These are phyloP conservation scores for Steatornis caripensis DNA, from an alignment of 2,113 vertebrate genomes.

Conservation along the genomic window DNA sequence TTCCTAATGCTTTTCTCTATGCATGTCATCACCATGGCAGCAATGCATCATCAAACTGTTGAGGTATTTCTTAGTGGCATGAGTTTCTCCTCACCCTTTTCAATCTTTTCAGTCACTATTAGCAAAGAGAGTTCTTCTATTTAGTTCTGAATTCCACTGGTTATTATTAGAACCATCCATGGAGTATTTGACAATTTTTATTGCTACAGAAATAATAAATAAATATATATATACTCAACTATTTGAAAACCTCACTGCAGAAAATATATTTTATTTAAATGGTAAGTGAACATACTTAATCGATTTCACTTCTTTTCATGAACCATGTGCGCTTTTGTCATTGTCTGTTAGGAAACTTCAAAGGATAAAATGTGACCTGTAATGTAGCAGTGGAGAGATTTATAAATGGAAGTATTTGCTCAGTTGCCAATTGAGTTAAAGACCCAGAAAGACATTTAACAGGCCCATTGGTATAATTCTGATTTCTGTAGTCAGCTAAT, in stretches of 20 bases:
- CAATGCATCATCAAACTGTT: neutral
- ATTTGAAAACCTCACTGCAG: neutral
- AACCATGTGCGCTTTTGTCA: neutral
- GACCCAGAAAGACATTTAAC: neutral
- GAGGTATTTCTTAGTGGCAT: neutral
- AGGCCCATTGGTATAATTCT: neutral
- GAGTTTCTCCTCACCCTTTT: neutral
- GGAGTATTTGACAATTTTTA: neutral
- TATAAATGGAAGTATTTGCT: neutral
- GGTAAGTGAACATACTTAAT: neutral
- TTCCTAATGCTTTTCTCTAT: neutral
- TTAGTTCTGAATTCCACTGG: neutral
- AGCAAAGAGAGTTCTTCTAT: neutral
- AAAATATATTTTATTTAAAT: neutral
- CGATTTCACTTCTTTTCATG: neutral
- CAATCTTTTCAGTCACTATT: neutral
- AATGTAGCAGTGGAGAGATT: neutral
- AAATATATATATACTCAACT: neutral
- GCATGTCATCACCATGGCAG: neutral
- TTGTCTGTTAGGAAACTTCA: neutral
- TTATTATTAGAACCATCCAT: neutral
- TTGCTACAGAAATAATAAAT: neutral
- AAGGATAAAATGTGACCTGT: neutral
- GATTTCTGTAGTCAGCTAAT: neutral
- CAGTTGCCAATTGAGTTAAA: neutral